Conservation (phyloP, 1,140 invertebrate genomes). For the Hyphantria cunea region DNA sequence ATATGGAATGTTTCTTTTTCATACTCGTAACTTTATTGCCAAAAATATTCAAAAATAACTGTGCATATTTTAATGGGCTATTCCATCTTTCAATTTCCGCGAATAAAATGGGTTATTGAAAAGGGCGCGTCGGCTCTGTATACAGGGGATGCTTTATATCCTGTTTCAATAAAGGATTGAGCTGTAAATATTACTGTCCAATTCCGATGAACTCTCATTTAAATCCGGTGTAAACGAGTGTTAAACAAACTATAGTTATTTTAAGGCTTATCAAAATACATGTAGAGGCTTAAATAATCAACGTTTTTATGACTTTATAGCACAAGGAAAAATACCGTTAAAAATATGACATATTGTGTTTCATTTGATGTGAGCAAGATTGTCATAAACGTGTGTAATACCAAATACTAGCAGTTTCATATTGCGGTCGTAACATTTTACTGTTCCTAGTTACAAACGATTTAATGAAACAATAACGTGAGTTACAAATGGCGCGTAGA, state of each 20-base stretch:
- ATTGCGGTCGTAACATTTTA: slow-evolving; percentile 9
- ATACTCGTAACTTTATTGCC: neutral
- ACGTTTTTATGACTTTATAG: too few species aligned
- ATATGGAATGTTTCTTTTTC: neutral
- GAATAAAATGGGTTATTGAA: slow-evolving; percentile 25
- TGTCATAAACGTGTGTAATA: too few species aligned
- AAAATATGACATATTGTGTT: too few species aligned
- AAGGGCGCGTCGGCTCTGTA: slow-evolving; percentile 8
- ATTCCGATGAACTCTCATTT: slow-evolving; percentile 1
- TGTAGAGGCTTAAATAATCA: too few species aligned
- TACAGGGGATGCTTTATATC: slow-evolving; percentile 12
- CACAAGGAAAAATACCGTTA: too few species aligned
- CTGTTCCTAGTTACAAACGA: slow-evolving; percentile 3
- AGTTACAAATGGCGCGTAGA: slow-evolving; percentile 14
- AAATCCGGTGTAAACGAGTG: slow-evolving; percentile 1
- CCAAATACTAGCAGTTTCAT: slow-evolving; percentile 1
- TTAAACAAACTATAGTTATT: neutral
- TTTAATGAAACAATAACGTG: slow-evolving; percentile 27
- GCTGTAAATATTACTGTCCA: slow-evolving; percentile 15
- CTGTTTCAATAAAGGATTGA: slow-evolving; percentile 20
- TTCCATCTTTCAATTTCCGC: slow-evolving; percentile 20
- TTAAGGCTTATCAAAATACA: too few species aligned
- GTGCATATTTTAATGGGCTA: slow-evolving; percentile 13
- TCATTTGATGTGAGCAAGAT: too few species aligned
- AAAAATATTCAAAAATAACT: slow-evolving; percentile 9